A percentile compares a stretch with the other conserved stretches of the same genome.
phyloP scores from a whole-genome alignment of 2,888 invertebrate genomes.

The Cheilosia vernalis region DNA sequence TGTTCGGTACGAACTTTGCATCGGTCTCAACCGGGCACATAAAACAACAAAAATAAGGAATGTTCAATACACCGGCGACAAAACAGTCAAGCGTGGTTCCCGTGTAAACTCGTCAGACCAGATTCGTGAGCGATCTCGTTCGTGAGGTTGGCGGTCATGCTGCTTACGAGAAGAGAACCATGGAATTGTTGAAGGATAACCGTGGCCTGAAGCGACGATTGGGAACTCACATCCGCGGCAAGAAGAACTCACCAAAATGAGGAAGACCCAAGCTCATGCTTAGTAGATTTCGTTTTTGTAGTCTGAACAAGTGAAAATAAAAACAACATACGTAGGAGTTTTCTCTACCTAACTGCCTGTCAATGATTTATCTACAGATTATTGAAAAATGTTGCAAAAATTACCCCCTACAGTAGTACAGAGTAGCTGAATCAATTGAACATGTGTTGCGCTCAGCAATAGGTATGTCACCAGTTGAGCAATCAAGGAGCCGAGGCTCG shows the following conservation, averaged over 20 bases:
- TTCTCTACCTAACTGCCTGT: no score
- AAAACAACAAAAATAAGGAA: conserved; percentile 95
- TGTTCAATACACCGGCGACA: conserved; percentile 89
- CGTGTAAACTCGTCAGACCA: conserved; percentile 96
- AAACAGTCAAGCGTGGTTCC: conserved; percentile 91
- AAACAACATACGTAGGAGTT: no score
- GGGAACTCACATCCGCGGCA: conserved; percentile 98
- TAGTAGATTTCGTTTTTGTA: conserved; percentile 82
- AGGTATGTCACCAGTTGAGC: no score
- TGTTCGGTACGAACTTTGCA: conserved; percentile 92
- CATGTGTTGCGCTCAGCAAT: no score
- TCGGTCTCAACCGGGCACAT: conserved; percentile 97
- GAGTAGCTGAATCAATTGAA: no score
- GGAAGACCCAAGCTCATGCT: conserved; percentile 94
- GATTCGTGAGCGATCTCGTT: conserved; percentile 97
- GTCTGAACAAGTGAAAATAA: conserved; percentile 25
- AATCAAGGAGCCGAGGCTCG: no score
- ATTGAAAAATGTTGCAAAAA: no score
- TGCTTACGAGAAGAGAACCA: conserved; percentile 98
- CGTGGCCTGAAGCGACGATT: conserved; percentile 97
- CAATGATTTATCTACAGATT: no score
- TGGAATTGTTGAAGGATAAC: conserved; percentile 99
- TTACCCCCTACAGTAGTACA: no score
- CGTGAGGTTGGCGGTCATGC: conserved; percentile 99
- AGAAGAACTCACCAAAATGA: conserved; percentile 99